Conservation (phyloP, 2,888 invertebrate species). For the Parthenolecanium corni region DNA sequence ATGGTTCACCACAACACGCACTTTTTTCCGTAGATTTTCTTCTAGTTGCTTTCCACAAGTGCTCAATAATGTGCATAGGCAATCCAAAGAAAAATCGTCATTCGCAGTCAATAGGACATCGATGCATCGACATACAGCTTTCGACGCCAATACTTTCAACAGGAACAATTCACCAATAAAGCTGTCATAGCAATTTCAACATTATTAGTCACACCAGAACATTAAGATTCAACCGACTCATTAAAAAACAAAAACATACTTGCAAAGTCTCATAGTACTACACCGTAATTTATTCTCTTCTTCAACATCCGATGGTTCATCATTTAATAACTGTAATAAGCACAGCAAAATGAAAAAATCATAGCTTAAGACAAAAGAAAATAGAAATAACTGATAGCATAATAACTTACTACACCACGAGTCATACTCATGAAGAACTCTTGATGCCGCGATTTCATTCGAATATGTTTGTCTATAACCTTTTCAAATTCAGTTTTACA, state of each 20-base stretch:
- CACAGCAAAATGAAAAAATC: neutral
- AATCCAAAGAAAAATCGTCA: constrained; percentile 85
- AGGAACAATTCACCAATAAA: constrained; percentile 19
- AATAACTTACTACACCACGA: constrained; percentile 12
- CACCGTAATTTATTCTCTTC: constrained; percentile 20
- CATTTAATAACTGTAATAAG: constrained; percentile 11
- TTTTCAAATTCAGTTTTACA: constrained; percentile 23
- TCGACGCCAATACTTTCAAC: constrained; percentile 17
- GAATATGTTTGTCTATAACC: constrained; percentile 21
- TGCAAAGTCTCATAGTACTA: constrained; percentile 19
- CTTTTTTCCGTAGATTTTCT: constrained; percentile 29
- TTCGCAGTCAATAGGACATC: constrained; percentile 58
- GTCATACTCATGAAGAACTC: constrained; percentile 27
- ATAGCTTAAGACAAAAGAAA: neutral
- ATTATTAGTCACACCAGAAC: neutral
- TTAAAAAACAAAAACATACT: constrained; percentile 2
- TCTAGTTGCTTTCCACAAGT: constrained; percentile 83
- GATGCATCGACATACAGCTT: constrained; percentile 48
- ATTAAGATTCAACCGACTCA: neutral
- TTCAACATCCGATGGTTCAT: constrained; percentile 20
- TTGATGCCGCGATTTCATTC: constrained; percentile 23
- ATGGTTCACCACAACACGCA: neutral
- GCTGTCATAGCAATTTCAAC: neutral
- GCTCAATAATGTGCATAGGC: constrained; percentile 78
- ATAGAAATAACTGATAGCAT: neutral